Evolutionary conservation across 2,888 invertebrate genomes (phyloP).

Genomic region (Melolontha melolontha): DNA sequence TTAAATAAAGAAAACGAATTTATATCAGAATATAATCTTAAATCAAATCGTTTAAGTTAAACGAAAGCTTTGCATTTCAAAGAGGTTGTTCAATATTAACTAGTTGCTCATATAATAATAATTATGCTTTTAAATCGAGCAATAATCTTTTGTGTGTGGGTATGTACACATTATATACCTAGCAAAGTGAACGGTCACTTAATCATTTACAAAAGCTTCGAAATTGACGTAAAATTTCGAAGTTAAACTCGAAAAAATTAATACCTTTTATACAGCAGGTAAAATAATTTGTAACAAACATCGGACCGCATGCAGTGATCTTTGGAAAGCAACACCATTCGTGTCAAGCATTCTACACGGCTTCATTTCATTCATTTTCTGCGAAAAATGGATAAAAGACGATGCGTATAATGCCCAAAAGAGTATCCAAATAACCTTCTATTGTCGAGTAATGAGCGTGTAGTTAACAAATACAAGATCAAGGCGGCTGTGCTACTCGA

Average conservation of each 20-base stretch:
- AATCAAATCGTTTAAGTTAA: too few species aligned
- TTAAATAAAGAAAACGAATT: too few species aligned
- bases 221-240: slow-evolving; percentile 33
- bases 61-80: too few species aligned
- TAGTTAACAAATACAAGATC: slow-evolving; percentile 57
- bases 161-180: too few species aligned
- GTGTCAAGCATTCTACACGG: slow-evolving; percentile 55
- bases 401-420: slow-evolving; percentile 42
- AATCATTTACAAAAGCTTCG: slow-evolving; percentile 15
- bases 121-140: too few species aligned
- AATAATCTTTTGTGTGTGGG: too few species aligned
- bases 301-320: slow-evolving; percentile 48
- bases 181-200: neutral
- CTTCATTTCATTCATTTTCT: slow-evolving; percentile 57
- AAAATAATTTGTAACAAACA: slow-evolving; percentile 62
- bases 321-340: slow-evolving; percentile 55
- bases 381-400: slow-evolving; percentile 53
- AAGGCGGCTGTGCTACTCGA: slow-evolving; percentile 54
- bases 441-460: slow-evolving; percentile 57
- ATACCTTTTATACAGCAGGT: slow-evolving; percentile 55
- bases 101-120: too few species aligned
- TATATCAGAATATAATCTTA: too few species aligned
- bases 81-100: too few species aligned
- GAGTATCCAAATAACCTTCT: slow-evolving; percentile 53
- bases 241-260: slow-evolving; percentile 47